Base-by-base conservation (phyloP, 2,797 vertebrate species). In the Eurystomus glaucurus region DNA sequence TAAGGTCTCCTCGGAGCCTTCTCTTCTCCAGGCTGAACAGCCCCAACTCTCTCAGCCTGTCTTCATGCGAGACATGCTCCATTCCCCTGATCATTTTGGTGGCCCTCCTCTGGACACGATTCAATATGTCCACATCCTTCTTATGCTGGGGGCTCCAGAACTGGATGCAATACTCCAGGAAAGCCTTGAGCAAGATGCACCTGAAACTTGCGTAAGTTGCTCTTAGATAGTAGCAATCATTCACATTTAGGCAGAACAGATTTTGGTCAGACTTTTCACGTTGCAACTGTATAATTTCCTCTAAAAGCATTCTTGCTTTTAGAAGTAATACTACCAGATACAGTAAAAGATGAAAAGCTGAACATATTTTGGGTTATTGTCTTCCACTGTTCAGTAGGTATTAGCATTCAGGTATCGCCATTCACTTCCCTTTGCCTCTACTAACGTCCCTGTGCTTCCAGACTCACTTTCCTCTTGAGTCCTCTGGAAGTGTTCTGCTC, bases 391-490 rank as follows among this genome's bases (percentile, higher is more conserved):
- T 85, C 12, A 11, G 28, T 25, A 70, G 39, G 3, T 64, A 3
- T 41, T 41, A 28, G 16, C 21, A 14, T 48, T 74, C 26, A 29
- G 26, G 14, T 48, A 7, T 55, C 58, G 8, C 7, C 14, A 46
- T 33, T 82, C 4, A 6, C 11, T 84, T 85, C 26, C 7, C 25
- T 70, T 48, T 64, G 17, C 26, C 15, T n/a, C 6, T 52, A 11
- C 8, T 8, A 5, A 48, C 39, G 6, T 19, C 13, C 1, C 3
- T 15, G 0, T 0, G 2, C 18, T 66, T 41, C 65, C 78, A 29
- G 10, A 6, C 4, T 45, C 22, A 11, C 8, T 84, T 66, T 66
- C 3, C 6, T 81, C 48, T 57, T 20, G 28, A 85, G 35, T 60
- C 6, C 16, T 48, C 79, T 61, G 54, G 54, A 85, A 68, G 22